These are phyloP conservation scores for Herminia tarsipennalis DNA, from an alignment of 2,888 invertebrate species.

Conservation along the genomic window DNA sequence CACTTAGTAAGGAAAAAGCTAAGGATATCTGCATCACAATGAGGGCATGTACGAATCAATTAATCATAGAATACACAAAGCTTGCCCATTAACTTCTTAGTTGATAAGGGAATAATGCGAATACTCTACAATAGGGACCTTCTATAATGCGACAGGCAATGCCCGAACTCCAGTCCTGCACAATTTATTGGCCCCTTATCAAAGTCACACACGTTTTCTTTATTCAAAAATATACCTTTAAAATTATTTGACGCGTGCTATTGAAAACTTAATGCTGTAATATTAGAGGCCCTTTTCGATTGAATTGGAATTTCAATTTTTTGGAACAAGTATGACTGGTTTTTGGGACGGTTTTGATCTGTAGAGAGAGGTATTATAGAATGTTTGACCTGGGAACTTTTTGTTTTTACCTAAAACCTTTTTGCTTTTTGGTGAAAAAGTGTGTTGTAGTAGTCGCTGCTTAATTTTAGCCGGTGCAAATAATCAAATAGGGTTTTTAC, in stretches of 20 bases:
- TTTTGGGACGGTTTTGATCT: no score
- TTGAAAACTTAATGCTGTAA: constrained; percentile 30
- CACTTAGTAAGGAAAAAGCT: constrained; percentile 73
- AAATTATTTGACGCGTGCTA: constrained; percentile 28
- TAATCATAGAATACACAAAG: constrained; percentile 83
- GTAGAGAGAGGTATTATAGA: no score
- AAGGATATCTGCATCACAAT: constrained; percentile 82
- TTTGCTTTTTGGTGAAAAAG: no score
- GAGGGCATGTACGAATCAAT: constrained; percentile 78
- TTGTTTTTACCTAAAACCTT: no score
- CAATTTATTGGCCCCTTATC: constrained; percentile 77
- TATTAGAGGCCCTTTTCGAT: constrained; percentile 18
- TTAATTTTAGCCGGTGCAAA: no score
- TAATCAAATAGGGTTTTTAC: no score
- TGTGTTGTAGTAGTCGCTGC: no score
- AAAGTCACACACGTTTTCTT: constrained; percentile 68
- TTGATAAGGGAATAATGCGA: constrained; percentile 83
- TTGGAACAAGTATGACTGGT: no score
- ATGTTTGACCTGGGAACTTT: no score
- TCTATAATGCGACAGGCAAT: constrained; percentile 73
- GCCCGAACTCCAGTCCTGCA: constrained; percentile 58
- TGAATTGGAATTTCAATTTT: constrained; percentile 5
- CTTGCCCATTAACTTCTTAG: constrained; percentile 82
- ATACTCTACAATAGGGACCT: constrained; percentile 72
- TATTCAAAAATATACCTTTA: constrained; percentile 46